Evolutionary conservation across 2,113 vertebrate species (phyloP), one percentile per base, ranked within the genome.

Genomic region (Ceyx margarethae): DNA sequence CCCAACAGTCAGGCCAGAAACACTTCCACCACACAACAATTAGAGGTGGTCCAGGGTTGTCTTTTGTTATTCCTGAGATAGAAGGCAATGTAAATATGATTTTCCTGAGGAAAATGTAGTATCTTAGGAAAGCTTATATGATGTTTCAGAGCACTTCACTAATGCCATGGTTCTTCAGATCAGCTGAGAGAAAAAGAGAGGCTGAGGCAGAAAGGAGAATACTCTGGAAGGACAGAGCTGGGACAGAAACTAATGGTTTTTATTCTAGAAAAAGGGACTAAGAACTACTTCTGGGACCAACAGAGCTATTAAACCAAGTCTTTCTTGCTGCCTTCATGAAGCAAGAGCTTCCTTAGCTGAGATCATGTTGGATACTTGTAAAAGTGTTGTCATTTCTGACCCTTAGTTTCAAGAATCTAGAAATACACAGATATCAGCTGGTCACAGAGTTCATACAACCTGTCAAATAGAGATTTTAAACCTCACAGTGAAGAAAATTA

Each of bases 361-460:
- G 19, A 29, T 46, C 14, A 11, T 5, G 4, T 35, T 1, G 1
- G 56, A 45, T 45, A 71, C 16, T 84, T 71, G 33, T 20, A 65
- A 37, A 73, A 76, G 4, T n/a, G 11, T 11, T 69, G 18, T 8
- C 0, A 0, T 66, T 84, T 79, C 42, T 2, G 1, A 14, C 28
- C 12, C 6, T 69, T 15, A 77, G 3, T 13, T 68, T 90, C 23
- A 64, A 84, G 43, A 85, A 60, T 72, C 33, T 74, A 48, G 42
- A 88, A 81, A 74, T 45, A 37, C 1, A 0, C n/a, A 48, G 17
- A 22, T 62, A 28, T 46, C 33, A 76, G 22, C 18, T 72, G 17
- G 14, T 64, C 28, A 48, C 23, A 35, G 7, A 35, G 54, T 11
- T 74, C 13, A 35, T 46, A 40, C 3, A 23, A 14, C 62, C 37